Percentiles rank a stretch among this genome's conserved stretches.
Conservation (phyloP, 37 sponge, comb jelly and placozoan species). For the Mnemiopsis leidyi region DNA sequence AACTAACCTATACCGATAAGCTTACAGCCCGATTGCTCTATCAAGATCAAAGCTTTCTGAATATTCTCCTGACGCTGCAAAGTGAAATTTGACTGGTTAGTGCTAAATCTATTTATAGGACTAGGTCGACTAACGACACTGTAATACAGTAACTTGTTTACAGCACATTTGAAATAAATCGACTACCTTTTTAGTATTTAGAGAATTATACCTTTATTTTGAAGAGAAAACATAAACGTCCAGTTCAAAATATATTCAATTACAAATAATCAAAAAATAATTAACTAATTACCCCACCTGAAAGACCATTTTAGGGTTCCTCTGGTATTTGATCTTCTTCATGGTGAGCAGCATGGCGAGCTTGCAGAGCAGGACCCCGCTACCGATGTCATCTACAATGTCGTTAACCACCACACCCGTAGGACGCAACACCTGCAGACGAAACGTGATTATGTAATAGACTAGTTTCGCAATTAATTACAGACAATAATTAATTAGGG, state of each 20-base stretch:
- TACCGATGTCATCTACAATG: conserved; percentile 57
- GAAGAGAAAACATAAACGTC: too few relatives aligned
- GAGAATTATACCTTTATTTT: too few relatives aligned
- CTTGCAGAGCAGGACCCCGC: conserved; percentile 48
- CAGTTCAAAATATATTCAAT: too few relatives aligned
- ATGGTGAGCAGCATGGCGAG: conserved; percentile 57
- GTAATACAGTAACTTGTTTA: too few relatives aligned
- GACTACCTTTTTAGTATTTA: too few relatives aligned
- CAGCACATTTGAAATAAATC: too few relatives aligned
- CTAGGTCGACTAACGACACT: too few relatives aligned
- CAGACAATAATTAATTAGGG: too few relatives aligned
- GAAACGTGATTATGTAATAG: too few relatives aligned
- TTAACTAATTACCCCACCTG: not conserved
- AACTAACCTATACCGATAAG: conserved; percentile 2
- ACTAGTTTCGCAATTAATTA: too few relatives aligned
- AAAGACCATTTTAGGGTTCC: conserved; percentile 28
- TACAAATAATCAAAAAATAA: not conserved
- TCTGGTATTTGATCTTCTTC: conserved; percentile 25
- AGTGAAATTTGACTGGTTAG: too few relatives aligned
- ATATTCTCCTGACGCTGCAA: conserved; percentile 60
- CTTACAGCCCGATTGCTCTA: conserved; percentile 61
- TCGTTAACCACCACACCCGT: conserved; percentile 22
- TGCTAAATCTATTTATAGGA: too few relatives aligned
- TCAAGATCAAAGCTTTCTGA: conserved; percentile 27
- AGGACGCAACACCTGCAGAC: conserved; percentile 4